Evolutionary conservation across 2,888 invertebrate genomes (phyloP).

Genomic region (Folsomia manolachei): DNA sequence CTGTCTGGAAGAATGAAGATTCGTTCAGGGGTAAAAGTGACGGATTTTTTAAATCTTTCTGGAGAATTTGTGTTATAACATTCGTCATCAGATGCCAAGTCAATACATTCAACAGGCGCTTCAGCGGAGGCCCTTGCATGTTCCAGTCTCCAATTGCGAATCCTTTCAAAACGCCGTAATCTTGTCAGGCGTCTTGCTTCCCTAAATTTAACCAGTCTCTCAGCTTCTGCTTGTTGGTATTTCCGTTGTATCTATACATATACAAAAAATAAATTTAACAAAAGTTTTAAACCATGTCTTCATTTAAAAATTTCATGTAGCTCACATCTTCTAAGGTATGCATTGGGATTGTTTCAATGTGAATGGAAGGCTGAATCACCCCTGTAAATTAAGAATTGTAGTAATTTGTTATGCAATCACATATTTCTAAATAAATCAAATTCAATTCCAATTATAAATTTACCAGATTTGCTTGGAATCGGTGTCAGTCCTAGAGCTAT

Average conservation of each 20-base stretch:
- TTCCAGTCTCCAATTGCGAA: background rate
- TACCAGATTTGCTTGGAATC: slow-evolving; percentile 1
- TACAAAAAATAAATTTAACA: background rate
- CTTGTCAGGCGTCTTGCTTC: no score
- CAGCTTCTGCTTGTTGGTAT: no score
- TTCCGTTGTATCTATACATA: no score
- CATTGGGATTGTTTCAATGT: background rate
- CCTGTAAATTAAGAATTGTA: background rate
- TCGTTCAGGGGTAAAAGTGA: background rate
- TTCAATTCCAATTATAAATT: no score
- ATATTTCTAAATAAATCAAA: no score
- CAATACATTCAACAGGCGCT: slow-evolving; percentile 3
- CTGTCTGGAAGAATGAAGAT: background rate
- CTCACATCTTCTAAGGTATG: background rate
- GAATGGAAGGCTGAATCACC: background rate
- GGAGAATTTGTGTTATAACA: background rate
- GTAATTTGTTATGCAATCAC: background rate
- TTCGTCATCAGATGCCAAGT: slow-evolving; percentile 5
- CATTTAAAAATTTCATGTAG: background rate
- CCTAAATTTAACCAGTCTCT: background rate
- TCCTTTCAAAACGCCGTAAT: background rate
- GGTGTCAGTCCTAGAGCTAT: slow-evolving; percentile 25
- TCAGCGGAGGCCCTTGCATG: background rate
- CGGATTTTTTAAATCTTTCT: background rate
- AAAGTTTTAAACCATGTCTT: no score